Conservation (phyloP, 1,140 invertebrate species). For the Conopomorpha cramerella region DNA sequence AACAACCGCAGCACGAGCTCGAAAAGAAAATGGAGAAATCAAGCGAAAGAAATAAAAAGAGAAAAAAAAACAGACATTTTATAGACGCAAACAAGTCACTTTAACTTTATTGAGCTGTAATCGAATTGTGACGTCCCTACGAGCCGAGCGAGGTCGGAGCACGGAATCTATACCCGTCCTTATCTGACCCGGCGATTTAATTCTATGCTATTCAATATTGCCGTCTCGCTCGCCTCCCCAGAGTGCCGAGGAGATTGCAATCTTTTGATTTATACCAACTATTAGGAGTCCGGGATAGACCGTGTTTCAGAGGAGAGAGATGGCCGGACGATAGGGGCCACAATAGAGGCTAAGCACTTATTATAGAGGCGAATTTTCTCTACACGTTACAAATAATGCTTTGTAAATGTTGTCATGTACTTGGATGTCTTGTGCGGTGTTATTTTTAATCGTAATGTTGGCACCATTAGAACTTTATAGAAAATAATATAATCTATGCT, state of each 20-base stretch:
- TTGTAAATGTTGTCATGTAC: no score
- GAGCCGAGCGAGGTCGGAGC: slow-evolving; percentile 26
- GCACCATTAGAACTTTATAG: no score
- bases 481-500: no score
- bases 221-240: slow-evolving; percentile 53
- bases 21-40: slow-evolving; percentile 32
- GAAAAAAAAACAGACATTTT: slow-evolving; percentile 58
- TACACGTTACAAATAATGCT: no score
- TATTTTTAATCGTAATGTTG: no score
- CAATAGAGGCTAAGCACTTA: neutral
- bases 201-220: slow-evolving; percentile 60
- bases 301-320: slow-evolving; percentile 24
- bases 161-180: slow-evolving; percentile 45
- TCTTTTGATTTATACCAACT: slow-evolving; percentile 62
- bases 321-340: neutral
- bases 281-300: slow-evolving; percentile 52
- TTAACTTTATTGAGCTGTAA: slow-evolving; percentile 61
- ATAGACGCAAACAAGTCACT: slow-evolving; percentile 58
- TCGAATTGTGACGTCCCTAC: slow-evolving; percentile 57
- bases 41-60: no score
- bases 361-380: no score
- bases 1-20: slow-evolving; percentile 7
- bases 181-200: slow-evolving; percentile 55
- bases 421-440: no score
- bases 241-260: slow-evolving; percentile 55